Evolutionary conservation across 2,113 vertebrate species (phyloP).

Genomic region (Agelaius phoeniceus): DNA sequence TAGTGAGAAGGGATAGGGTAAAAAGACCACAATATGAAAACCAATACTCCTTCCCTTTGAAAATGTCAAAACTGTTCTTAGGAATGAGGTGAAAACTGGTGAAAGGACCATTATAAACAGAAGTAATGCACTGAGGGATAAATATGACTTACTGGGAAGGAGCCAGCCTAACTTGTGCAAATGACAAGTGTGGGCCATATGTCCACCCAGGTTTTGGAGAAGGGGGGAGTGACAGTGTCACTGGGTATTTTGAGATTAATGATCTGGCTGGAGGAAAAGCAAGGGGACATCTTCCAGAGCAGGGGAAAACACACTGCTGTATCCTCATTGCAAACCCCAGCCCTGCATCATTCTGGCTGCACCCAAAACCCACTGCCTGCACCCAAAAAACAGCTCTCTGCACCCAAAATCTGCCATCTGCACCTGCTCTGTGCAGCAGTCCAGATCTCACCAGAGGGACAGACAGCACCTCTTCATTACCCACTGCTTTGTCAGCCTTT

Average conservation of each 20-base stretch:
- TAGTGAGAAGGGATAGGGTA: neutral
- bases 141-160: neutral
- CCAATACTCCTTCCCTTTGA: neutral
- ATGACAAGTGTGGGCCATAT: neutral
- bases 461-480: too few relatives aligned
- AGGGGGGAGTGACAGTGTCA: rapidly evolving
- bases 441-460: neutral
- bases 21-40: neutral
- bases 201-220: neutral
- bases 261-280: neutral
- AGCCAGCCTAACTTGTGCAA: neutral
- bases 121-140: neutral
- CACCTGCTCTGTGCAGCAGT: neutral
- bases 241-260: neutral
- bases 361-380: neutral
- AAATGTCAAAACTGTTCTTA: neutral
- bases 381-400: neutral
- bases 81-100: neutral
- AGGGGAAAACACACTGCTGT: neutral
- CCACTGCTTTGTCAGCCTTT: neutral
- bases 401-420: neutral
- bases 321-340: neutral
- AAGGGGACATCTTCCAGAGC: neutral
- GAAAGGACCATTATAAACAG: neutral
- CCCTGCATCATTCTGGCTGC: neutral